These are phyloP conservation scores for Lichenostomus cassidix DNA, from an alignment of 2,113 vertebrate genomes.

Conservation along the genomic window DNA sequence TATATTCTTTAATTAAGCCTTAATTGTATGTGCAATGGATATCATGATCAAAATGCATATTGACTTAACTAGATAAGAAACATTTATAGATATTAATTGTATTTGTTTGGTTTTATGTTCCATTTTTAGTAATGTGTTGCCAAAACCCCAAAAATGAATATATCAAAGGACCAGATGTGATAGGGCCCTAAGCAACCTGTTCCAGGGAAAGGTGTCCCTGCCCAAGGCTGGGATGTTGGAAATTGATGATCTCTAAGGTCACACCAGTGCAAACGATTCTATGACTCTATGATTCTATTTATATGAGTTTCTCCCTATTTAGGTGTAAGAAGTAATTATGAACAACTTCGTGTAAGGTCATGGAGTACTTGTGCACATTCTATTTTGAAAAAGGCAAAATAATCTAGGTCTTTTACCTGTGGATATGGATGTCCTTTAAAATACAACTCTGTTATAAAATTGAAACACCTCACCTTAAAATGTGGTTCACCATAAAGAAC, in stretches of 20 bases:
- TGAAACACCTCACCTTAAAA: not conserved
- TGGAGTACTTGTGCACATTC: not conserved
- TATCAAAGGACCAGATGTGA: not conserved
- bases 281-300: not conserved
- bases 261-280: too few species aligned
- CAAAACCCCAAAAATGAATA: not conserved
- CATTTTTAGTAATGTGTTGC: not conserved
- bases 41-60: not conserved
- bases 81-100: not conserved
- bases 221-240: not conserved
- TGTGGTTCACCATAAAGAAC: not conserved
- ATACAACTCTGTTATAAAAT: not conserved
- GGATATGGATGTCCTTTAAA: not conserved
- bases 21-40: not conserved
- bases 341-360: not conserved
- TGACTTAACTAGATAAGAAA: not conserved
- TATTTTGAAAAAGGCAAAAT: not conserved
- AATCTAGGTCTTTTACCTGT: not conserved
- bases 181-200: not conserved
- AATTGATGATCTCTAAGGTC: not conserved
- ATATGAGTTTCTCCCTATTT: not conserved
- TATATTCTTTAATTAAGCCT: not conserved
- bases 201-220: not conserved
- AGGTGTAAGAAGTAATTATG: not conserved
- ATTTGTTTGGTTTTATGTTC: not conserved